Base-by-base conservation (phyloP, 2,888 invertebrate genomes). In the Sialis lutaria region DNA sequence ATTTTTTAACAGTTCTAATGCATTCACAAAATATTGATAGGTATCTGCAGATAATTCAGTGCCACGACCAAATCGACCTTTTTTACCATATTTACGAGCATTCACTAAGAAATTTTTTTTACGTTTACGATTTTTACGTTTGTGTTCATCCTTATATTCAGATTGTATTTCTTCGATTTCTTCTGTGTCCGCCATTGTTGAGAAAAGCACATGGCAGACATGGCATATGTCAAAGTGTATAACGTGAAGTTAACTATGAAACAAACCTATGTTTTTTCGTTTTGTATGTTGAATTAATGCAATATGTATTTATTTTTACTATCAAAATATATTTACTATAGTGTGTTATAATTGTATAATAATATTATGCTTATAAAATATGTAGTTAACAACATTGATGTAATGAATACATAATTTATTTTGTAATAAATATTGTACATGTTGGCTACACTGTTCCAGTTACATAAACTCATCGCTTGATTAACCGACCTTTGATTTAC, bases 1-100 rank as follows among this genome's bases (percentile, higher is more conserved):
- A 31, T 45, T 45, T 45, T 32, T 12, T 2, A 40, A 45, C 1
- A 75, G 68, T 57, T 86, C 84, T 56, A 85, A 65, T 50, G 86
- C 80, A 40, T 77, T 74, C 6, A 87, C 73, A 58, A 85, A 84
- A 60, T 87, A 88, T 54, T 77, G 76, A 55, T 82, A 87, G 5
- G 80, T 73, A 50, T 85, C 84, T 6, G 77, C 72, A 33, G 82
- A 76, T 45, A 88, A 72, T 55, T 79, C 71, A 0, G 73, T 72
- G 0, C 85, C 85, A 40, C 80, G 72, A 0, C 84, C 85, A 62
- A 73, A 77, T 56, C 73, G 75, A 0, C 84, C 84, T 54, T 77
- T 76, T 54, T 82, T 82, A 0, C 74, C 83, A 59, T 83, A 82
- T 56, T 83, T 84, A 57, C 80, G 80, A 0, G 82, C 82, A 62